Evolutionary conservation across 2,797 vertebrate genomes (phyloP).

Genomic region (Cuculus canorus): DNA sequence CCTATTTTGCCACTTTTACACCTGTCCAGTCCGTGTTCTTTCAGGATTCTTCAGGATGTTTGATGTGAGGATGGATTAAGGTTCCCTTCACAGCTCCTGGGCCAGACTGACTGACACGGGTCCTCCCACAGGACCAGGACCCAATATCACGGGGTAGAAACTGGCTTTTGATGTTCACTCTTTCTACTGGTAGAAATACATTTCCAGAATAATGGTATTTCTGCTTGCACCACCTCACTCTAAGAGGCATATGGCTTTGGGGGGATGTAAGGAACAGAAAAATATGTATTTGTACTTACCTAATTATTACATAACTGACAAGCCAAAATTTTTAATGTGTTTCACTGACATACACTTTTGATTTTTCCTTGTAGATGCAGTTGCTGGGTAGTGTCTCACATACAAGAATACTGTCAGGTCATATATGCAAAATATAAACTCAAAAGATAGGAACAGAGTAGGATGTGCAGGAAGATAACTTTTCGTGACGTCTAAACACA

Average conservation of each 20-base stretch:
- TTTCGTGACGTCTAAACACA: neutral
- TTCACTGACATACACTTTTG: neutral
- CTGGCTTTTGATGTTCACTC: neutral
- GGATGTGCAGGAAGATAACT: neutral
- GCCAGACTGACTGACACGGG: neutral
- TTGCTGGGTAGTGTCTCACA: neutral
- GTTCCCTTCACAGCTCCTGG: neutral
- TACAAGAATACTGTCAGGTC: neutral
- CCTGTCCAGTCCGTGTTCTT: neutral
- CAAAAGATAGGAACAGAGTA: neutral
- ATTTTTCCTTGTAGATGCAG: neutral
- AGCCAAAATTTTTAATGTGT: neutral
- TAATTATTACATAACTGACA: neutral
- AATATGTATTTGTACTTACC: neutral
- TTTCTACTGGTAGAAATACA: neutral
- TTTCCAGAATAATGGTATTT: neutral
- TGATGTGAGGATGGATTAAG: neutral
- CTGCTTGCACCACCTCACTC: neutral
- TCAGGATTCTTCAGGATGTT: neutral
- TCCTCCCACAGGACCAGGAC: neutral
- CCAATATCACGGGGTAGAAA: neutral
- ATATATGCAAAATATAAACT: neutral
- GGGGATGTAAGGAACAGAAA: neutral
- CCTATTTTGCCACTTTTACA: neutral
- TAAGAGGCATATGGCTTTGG: neutral